Conservation (phyloP, 2,797 vertebrate species). For the Discoglossus pictus region DNA sequence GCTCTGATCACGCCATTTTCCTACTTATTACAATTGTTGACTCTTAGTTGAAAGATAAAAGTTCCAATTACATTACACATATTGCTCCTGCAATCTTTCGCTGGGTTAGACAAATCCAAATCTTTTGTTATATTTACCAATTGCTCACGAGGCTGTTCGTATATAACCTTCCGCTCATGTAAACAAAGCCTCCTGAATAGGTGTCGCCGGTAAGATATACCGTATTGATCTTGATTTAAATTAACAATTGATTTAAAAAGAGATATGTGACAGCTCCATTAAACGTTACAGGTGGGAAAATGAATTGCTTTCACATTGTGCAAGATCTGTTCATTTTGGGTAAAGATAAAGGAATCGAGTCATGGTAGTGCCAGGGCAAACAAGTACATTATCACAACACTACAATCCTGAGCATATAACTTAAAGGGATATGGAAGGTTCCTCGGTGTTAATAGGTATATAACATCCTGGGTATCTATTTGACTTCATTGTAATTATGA, state of each 20-base stretch:
- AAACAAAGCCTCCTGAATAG: constrained; percentile 9
- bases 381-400: not conserved
- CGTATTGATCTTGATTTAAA: constrained; percentile 44
- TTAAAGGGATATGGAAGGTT: too few relatives aligned
- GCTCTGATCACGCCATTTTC: too few relatives aligned
- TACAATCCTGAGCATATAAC: too few relatives aligned
- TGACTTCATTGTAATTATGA: too few relatives aligned
- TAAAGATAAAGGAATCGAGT: constrained; percentile 6
- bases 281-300: constrained; percentile 11
- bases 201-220: constrained; percentile 5
- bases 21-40: too few relatives aligned
- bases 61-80: too few relatives aligned
- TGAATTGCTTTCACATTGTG: not conserved
- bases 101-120: not conserved
- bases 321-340: not conserved
- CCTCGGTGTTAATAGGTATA: too few relatives aligned
- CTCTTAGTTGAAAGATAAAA: too few relatives aligned
- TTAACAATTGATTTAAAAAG: constrained; percentile 37
- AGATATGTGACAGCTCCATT: constrained; percentile 40
- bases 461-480: too few relatives aligned
- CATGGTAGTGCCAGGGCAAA: not conserved
- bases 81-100: not conserved
- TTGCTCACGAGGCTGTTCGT: not conserved
- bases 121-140: not conserved
- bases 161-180: not conserved